Evolutionary conservation across 2,797 vertebrate genomes (phyloP), one percentile per base, ranked within the genome.

Genomic region (Lophotriccus pileatus): DNA sequence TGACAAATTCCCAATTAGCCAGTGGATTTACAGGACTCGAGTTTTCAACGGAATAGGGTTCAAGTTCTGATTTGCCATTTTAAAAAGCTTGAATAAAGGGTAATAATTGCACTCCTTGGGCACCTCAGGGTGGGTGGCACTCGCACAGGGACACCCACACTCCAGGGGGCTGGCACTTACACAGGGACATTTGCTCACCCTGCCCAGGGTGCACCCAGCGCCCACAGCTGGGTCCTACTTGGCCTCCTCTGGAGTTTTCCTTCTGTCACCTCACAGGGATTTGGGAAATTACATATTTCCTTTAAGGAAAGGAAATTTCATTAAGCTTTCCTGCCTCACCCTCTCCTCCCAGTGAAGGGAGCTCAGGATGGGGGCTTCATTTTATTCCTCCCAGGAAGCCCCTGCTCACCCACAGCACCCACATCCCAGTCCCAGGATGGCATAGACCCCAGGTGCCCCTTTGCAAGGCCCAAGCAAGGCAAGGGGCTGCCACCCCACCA

Each of bases 371-470:
- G 5, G 19, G 20, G 25, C 2, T 77, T 74, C 15, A 17, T 84
- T 73, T 69, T 22, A 30, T 17, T 30, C 16, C 27, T 43, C 24
- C 3, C 21, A 16, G 8, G 4, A 59, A 75, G 37, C 14, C 14
- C 9, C n/a, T 0, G 1, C 28, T 49, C 6, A 0, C 19, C 39
- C 41, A 34, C 12, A 0, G 15, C 7, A 1, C 46, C 44, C 20
- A 2, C 14, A 6, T 19, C 16, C 2, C 56, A 81, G 50, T 22
- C 28, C 20, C 1, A 4, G 62, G 28, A 20, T 56, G 46, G 18
- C 56, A 64, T 30, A 0, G 0, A 44, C 6, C 7, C 39, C 4
- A 0, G 28, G 8, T 12, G 3, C 2, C 68, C 39, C 34, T 53
- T 20, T 22, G 27, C 2, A 4, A 39, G n/a, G 17, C 28, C 52